phyloP scores from a whole-genome alignment of 2,888 invertebrate species.

The Drosophila picticornis region DNA sequence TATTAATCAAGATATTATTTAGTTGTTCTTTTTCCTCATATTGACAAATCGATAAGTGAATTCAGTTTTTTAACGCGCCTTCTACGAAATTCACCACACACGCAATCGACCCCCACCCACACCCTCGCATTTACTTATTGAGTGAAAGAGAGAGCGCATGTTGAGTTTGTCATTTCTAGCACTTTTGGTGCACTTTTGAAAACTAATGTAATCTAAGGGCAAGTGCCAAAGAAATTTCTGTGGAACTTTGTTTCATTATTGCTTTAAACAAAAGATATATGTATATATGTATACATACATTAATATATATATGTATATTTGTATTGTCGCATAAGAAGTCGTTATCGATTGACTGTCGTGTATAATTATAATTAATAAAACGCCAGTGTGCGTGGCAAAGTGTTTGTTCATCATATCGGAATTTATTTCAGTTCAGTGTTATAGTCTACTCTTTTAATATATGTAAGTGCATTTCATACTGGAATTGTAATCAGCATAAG shows the following conservation, averaged over 20 bases:
- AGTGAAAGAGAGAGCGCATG: constrained; percentile 10
- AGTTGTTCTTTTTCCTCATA: constrained; percentile 15
- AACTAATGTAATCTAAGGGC: constrained; percentile 44
- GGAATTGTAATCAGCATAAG: neutral
- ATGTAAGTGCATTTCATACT: constrained; percentile 29
- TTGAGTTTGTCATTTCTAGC: constrained; percentile 43
- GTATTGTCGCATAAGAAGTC: constrained; percentile 13
- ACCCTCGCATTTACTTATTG: constrained; percentile 19
- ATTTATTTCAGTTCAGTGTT: constrained; percentile 10
- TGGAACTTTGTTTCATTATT: constrained; percentile 41
- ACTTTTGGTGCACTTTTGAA: constrained; percentile 50
- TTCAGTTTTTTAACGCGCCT: constrained; percentile 34
- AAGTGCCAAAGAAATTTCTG: constrained; percentile 44
- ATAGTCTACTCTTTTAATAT: constrained; percentile 6
- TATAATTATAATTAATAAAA: constrained; percentile 32
- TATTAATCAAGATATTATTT: constrained; percentile 18
- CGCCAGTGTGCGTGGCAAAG: constrained; percentile 44
- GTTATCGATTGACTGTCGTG: constrained; percentile 36
- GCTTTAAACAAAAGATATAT: constrained; percentile 13
- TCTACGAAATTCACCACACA: constrained; percentile 62
- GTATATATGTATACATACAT: constrained; percentile 8
- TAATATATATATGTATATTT: neutral
- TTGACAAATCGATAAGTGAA: constrained; percentile 67
- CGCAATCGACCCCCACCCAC: constrained; percentile 21
- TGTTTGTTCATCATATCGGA: constrained; percentile 22